Evolutionary conservation across 2,797 vertebrate genomes (phyloP).

Genomic region (Sebastes minor): DNA sequence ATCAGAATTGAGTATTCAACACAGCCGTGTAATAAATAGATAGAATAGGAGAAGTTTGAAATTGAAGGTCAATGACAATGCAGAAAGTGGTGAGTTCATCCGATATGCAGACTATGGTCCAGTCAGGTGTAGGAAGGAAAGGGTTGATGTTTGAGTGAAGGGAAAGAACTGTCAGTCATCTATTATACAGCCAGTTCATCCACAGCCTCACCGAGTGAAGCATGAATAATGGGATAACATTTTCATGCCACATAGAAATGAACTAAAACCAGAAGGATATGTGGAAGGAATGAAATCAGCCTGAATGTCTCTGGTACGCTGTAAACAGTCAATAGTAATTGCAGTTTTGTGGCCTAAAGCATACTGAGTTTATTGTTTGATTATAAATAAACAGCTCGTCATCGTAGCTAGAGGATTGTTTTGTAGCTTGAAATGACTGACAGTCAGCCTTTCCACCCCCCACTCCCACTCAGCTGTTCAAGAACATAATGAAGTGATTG

Average conservation of each 20-base stretch:
- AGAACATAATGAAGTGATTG: slow-evolving; percentile 16
- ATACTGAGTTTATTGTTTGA: background rate
- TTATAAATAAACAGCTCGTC: background rate
- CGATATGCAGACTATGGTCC: too few species aligned
- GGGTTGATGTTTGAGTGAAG: background rate
- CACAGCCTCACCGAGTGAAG: background rate
- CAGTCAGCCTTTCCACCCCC: background rate
- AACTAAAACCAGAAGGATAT: background rate
- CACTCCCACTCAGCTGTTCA: background rate
- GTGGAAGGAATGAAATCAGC: background rate
- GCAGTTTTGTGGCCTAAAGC: background rate
- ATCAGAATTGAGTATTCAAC: too few species aligned
- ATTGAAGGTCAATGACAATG: too few species aligned
- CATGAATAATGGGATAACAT: background rate
- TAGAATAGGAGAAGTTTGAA: too few species aligned
- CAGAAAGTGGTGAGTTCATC: too few species aligned
- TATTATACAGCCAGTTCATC: background rate
- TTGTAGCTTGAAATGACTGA: slow-evolving; percentile 13
- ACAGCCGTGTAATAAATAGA: too few species aligned
- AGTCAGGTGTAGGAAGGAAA: background rate
- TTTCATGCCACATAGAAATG: background rate
- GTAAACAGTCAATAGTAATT: background rate
- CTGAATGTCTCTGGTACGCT: background rate
- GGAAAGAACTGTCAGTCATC: background rate
- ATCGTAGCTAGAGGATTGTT: slow-evolving; percentile 1